Percentiles rank a stretch among this genome's conserved stretches.
Evolutionary conservation across 1,140 invertebrate genomes (phyloP).

Genomic region (Planococcus citri): DNA sequence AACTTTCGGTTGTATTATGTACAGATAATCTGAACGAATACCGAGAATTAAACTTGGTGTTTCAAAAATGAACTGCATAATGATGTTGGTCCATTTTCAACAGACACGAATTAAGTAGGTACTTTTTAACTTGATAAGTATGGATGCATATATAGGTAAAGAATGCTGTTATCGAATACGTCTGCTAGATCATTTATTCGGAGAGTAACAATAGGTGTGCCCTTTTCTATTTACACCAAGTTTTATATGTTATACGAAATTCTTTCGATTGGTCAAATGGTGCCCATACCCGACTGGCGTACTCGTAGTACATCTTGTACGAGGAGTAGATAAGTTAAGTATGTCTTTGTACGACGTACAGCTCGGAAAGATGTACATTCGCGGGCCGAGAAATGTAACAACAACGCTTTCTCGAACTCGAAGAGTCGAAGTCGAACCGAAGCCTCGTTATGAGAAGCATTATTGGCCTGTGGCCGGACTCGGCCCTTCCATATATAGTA

Average conservation of each 20-base stretch:
- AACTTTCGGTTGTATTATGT: too few relatives aligned
- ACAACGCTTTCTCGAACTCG: not conserved
- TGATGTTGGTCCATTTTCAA: too few relatives aligned
- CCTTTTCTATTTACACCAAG: not conserved
- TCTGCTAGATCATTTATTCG: not conserved
- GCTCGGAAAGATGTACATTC: too few relatives aligned
- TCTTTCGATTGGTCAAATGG: not conserved
- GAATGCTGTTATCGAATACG: not conserved
- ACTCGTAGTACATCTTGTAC: too few relatives aligned
- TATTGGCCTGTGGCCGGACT: not conserved
- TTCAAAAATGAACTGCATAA: too few relatives aligned
- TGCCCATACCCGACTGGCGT: not conserved
- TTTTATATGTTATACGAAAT: not conserved
- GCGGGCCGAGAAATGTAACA: not conserved
- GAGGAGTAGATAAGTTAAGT: too few relatives aligned
- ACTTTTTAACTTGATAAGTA: too few relatives aligned
- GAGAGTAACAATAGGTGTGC: not conserved
- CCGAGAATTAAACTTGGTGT: too few relatives aligned
- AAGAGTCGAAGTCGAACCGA: not conserved
- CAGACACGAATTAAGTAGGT: too few relatives aligned
- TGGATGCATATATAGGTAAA: too few relatives aligned
- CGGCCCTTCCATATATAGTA: not conserved
- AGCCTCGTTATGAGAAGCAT: not conserved
- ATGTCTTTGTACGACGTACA: too few relatives aligned
- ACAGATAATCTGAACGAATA: too few relatives aligned